Conservation (phyloP, 64 coral and sea anemone species). For the Pachyseris speciosa region DNA sequence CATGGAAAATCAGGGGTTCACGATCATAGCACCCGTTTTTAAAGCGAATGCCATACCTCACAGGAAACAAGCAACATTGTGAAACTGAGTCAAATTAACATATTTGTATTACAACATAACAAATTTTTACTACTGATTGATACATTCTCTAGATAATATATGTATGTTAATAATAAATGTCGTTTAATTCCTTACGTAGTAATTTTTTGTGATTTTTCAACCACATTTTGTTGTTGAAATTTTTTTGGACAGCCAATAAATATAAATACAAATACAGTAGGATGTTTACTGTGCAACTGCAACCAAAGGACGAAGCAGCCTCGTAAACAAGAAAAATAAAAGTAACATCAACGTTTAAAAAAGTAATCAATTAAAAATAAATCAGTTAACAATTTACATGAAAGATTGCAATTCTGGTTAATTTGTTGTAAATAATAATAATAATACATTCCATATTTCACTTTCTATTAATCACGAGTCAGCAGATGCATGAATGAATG, state of each 20-base stretch:
- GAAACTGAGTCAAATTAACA: too few species aligned
- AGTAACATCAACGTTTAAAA: conserved; percentile 12
- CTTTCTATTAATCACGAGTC: background rate
- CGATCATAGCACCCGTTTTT: too few species aligned
- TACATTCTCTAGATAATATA: background rate
- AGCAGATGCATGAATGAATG: background rate
- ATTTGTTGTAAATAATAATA: background rate
- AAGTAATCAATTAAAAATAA: background rate
- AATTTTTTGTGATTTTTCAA: background rate
- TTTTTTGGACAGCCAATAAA: conserved; percentile 16
- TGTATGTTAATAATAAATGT: background rate
- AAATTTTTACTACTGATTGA: background rate
- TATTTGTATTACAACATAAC: background rate
- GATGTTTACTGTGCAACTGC: background rate
- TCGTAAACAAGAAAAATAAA: background rate
- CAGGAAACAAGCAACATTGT: too few species aligned
- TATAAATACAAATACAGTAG: conserved; percentile 26
- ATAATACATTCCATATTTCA: background rate
- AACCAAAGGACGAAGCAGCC: background rate
- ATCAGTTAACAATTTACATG: background rate
- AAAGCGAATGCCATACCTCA: too few species aligned
- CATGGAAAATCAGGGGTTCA: too few species aligned
- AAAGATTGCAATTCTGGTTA: background rate
- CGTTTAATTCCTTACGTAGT: background rate
- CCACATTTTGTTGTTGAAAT: background rate